Base-by-base conservation (phyloP, 2,888 invertebrate species). In the Drosophila paranaensis region DNA sequence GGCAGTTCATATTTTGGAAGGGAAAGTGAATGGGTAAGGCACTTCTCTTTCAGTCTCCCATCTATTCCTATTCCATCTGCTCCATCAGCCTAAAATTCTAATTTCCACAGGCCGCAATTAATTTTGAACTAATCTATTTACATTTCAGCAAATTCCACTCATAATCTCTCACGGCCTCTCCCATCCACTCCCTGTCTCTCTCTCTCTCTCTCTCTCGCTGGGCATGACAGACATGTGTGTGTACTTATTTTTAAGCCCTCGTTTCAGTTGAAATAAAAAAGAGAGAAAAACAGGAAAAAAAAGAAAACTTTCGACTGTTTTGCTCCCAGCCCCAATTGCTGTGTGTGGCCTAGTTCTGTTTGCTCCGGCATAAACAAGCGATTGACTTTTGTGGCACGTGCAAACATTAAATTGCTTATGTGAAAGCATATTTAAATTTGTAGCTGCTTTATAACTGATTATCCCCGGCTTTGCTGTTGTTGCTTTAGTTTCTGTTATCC, bases 401-500 rank as follows among this genome's bases (percentile, higher is more conserved):
- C 65, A 57, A 62, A 48, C 57, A 63, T 48, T 30, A 68, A 65
- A 56, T 71, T 54, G 62, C 70, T 56, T 62, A 53, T 57, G 27
- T 66, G 60, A 56, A 25, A 60, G 45, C 62, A 57, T 60, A 46
- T 75, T 81, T 65, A 61, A 62, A 64, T 65, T 65, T 68, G 58
- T 61, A 50, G 45, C 71, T 53, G 71, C 70, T 73, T 77, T 77
- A 53, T 58, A 63, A 63, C 73, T 77, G 77, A 80, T 79, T 71
- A 74, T 81, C 62, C 60, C 37, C 50, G 33, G 46, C 16, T 57
- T 54, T 60, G 37, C 54, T 60, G 37, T 62, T 56, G 54, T 48
- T 50, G 68, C 46, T 37, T 64, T 54, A 54, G 67, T 75, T 77
- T 53, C 50, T 64, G 67, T 62, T 71, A 43, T 60, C 30, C 48